These are phyloP conservation scores for Eidolon helvum DNA, from an alignment of 2,113 vertebrate genomes.

Conservation along the genomic window DNA sequence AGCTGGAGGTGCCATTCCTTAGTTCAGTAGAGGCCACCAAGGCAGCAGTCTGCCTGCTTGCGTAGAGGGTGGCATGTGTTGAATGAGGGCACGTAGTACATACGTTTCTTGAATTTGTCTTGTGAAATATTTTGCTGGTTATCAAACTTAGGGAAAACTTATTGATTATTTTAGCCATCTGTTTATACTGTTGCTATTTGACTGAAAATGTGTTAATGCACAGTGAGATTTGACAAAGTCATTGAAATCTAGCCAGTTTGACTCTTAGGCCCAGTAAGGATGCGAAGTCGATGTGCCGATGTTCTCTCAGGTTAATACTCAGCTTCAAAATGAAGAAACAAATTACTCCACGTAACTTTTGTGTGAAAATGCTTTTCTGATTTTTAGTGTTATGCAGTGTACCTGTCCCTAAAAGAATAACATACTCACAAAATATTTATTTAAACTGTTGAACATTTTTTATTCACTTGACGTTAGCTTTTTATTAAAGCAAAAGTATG, in stretches of 20 bases:
- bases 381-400: background rate
- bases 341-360: background rate
- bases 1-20: background rate
- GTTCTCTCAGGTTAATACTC: background rate
- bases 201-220: background rate
- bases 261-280: background rate
- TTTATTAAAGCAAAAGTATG: slow-evolving; percentile 14
- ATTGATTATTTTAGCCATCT: background rate
- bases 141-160: background rate
- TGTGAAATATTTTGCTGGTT: background rate
- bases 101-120: background rate
- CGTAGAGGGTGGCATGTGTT: background rate
- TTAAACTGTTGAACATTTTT: background rate
- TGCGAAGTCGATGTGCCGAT: background rate
- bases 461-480: background rate
- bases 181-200: background rate
- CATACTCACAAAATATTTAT: background rate
- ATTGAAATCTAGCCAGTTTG: background rate
- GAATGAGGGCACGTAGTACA: background rate
- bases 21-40: background rate
- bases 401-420: background rate
- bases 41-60: background rate
- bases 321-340: slow-evolving; percentile 5
- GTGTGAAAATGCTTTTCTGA: background rate
- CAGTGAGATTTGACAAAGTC: background rate